Evolutionary conservation across 1,140 invertebrate genomes (phyloP), one percentile per base, ranked within the genome.

Genomic region (Drosophila lacteicornis): DNA sequence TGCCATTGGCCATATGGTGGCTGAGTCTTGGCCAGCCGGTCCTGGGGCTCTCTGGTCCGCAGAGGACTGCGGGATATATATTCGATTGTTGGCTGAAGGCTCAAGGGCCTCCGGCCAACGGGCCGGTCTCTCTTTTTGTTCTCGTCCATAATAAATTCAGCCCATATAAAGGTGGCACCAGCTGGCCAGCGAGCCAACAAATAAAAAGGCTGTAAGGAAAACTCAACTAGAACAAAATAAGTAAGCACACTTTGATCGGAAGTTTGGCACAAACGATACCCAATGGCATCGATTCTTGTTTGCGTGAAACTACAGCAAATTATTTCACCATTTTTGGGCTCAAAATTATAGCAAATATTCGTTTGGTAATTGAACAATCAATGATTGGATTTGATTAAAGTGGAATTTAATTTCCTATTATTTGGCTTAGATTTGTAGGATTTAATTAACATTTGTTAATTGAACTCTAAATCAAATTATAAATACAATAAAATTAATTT

Each of bases 151-250:
- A 87, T 87, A 87, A 87, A 87, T 87, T 87, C 80, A 87, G 80
- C 68, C 81, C 81, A 79, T 87, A 88, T 87, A 90, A 84, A 84
- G 87, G 80, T 88, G 84, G 84, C 85, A 87, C 85, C 84, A 87
- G 84, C 84, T 87, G 84, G 70, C 78, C 74, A 57, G 50, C 59
- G 71, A 79, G 65, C 80, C 73, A 74, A 60, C 76, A 83, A 87
- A 87, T 88, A 88, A 63, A 73, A 79, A 60, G 69, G 63, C 73
- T 78, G 55, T 60, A 83, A 84, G 81, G 55, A 33, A 84, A 80
- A 78, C 80, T 79, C 71, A 80, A 73, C 68, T 67, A 73, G 71
- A 80, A 80, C 56, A 84, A 83, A 71, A 80, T 74, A 45, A 65
- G 62, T 42, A 53, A 70, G 61, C 25, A 17, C 9, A 40, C 25